Percentiles rank a stretch among this genome's conserved stretches.
phyloP scores from a whole-genome alignment of 1,140 invertebrate genomes.

The Drosophila lacertosa region DNA sequence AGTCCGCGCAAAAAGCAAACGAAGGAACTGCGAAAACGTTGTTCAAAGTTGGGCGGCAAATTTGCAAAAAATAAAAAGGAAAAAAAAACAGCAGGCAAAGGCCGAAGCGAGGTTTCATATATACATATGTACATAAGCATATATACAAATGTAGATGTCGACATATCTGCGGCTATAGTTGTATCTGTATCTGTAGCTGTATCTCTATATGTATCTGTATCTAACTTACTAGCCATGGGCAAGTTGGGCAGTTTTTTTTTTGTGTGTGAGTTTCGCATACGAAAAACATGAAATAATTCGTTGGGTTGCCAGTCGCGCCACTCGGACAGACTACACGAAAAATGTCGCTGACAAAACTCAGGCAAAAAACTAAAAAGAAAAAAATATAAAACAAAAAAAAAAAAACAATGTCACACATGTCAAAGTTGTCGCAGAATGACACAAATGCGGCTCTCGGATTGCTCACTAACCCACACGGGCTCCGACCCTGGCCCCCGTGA shows the following conservation, averaged over 20 bases:
- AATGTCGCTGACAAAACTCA: slow-evolving; percentile 60
- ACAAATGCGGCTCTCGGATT: slow-evolving; percentile 78
- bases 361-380: slow-evolving; percentile 30
- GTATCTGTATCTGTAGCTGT: slow-evolving; percentile 54
- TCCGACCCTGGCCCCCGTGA: slow-evolving; percentile 55
- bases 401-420: slow-evolving; percentile 83
- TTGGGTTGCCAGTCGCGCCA: slow-evolving; percentile 53
- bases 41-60: slow-evolving; percentile 66
- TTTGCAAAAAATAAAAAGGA: slow-evolving; percentile 33
- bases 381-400: slow-evolving; percentile 23
- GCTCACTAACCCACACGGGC: slow-evolving; percentile 60
- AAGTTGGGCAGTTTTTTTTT: slow-evolving; percentile 36
- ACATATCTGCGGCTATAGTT: slow-evolving; percentile 49
- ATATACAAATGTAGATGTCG: slow-evolving; percentile 21
- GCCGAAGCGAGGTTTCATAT: slow-evolving; percentile 38
- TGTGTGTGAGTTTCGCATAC: slow-evolving; percentile 60
- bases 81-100: slow-evolving; percentile 37
- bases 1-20: slow-evolving; percentile 27
- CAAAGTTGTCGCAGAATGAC: slow-evolving; percentile 82
- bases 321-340: slow-evolving; percentile 71
- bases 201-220: slow-evolving; percentile 30
- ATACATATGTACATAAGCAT: slow-evolving; percentile 26
- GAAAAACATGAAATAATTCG: slow-evolving; percentile 68
- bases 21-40: slow-evolving; percentile 50
- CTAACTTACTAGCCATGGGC: slow-evolving; percentile 68